A percentile compares a stretch with the other conserved stretches of the same genome.
Conservation (phyloP, 2,113 vertebrate genomes). For the Rynchops niger region DNA sequence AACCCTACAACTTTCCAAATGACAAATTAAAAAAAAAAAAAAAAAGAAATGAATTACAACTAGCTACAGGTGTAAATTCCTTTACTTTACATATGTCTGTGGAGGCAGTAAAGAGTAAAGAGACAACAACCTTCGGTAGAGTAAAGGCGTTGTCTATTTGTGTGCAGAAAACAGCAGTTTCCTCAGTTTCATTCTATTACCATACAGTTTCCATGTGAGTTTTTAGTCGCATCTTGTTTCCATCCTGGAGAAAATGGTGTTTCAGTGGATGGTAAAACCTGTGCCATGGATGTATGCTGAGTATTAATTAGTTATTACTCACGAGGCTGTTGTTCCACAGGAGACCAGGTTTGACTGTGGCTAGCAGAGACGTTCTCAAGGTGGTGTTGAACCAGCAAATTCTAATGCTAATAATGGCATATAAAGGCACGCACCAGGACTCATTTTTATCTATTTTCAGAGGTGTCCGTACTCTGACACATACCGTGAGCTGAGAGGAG, state of each 20-base stretch:
- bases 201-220: not conserved
- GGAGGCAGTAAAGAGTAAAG: not conserved
- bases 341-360: not conserved
- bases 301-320: not conserved
- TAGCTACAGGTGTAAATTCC: not conserved
- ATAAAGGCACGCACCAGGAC: not conserved
- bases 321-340: not conserved
- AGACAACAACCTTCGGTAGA: not conserved
- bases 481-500: not conserved
- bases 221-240: not conserved
- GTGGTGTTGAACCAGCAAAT: not conserved
- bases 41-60: not conserved
- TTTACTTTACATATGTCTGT: not conserved
- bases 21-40: not conserved
- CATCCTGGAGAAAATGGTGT: not conserved
- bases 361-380: not conserved
- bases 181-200: not conserved
- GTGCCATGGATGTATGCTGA: not conserved
- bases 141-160: not conserved
- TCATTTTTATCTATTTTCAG: not conserved
- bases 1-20: not conserved
- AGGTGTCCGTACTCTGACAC: not conserved
- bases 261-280: not conserved
- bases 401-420: not conserved
- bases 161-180: not conserved